Conservation (phyloP, 2,113 vertebrate species). For the Erythrolamprus reginae region DNA sequence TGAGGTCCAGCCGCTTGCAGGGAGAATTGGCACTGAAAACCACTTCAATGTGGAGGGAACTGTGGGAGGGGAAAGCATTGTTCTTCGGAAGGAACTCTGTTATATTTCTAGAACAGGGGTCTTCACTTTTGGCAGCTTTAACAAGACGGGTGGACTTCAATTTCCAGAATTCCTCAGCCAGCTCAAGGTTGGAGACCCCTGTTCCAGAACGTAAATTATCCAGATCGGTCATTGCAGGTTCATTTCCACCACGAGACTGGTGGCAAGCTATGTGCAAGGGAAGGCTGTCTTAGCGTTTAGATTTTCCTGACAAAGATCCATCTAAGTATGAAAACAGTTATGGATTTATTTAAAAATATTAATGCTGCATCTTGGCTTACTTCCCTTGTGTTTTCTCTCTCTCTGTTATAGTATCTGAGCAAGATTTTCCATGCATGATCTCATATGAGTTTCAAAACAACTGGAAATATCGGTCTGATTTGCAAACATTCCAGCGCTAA, state of each 20-base stretch:
- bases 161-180: too few relatives aligned
- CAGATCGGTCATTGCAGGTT: background rate
- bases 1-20: conserved; percentile 41
- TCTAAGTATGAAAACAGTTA: background rate
- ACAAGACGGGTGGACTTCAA: too few relatives aligned
- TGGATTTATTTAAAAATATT: background rate
- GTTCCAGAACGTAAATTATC: conserved; percentile 36
- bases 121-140: too few relatives aligned
- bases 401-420: background rate
- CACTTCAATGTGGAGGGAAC: conserved; percentile 17
- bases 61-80: conserved; percentile 9
- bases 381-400: background rate
- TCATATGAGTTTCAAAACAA: background rate
- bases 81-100: background rate
- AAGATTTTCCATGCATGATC: background rate
- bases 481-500: background rate
- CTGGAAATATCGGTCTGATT: background rate
- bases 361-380: background rate
- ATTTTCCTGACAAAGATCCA: background rate
- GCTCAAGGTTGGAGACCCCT: background rate
- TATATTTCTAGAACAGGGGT: conserved; percentile 24
- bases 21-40: conserved; percentile 31
- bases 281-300: background rate
- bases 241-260: background rate
- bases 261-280: background rate